A percentile compares a stretch with the other conserved stretches of the same genome.
Evolutionary conservation across 2,888 invertebrate species (phyloP).

Genomic region (Alentia gelatinosa): DNA sequence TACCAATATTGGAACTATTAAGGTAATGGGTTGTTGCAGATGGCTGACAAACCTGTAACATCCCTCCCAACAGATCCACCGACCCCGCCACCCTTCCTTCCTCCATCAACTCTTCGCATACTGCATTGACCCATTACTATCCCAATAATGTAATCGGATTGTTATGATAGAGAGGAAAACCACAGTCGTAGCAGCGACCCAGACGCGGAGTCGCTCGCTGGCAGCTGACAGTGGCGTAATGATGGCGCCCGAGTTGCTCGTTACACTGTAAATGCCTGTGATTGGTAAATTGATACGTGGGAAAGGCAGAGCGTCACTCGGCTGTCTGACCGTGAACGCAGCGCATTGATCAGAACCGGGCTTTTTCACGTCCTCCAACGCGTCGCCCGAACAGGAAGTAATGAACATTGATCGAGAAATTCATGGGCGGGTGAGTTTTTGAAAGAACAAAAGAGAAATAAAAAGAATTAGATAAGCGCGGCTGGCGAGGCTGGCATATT

Average conservation of each 20-base stretch:
- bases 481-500: too few species aligned
- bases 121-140: background rate
- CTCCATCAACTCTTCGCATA: too few species aligned
- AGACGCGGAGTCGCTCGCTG: background rate
- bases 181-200: background rate
- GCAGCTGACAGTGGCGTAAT: background rate
- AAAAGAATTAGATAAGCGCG: background rate
- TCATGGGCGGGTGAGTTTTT: background rate
- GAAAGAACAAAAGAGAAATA: background rate
- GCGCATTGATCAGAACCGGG: background rate
- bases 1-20: too few species aligned
- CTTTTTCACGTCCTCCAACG: background rate
- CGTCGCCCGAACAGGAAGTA: background rate
- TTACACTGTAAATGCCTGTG: background rate
- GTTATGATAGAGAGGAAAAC: background rate
- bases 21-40: background rate
- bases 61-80: background rate
- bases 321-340: background rate
- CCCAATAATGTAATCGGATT: background rate
- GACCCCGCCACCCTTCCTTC: background rate
- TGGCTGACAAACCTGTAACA: background rate
- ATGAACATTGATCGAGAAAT: background rate
- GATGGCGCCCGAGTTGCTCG: background rate
- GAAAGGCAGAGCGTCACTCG: background rate
- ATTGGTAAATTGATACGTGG: background rate